phyloP scores from a whole-genome alignment of 2,113 vertebrate genomes.

The Lipotes vexillifer region DNA sequence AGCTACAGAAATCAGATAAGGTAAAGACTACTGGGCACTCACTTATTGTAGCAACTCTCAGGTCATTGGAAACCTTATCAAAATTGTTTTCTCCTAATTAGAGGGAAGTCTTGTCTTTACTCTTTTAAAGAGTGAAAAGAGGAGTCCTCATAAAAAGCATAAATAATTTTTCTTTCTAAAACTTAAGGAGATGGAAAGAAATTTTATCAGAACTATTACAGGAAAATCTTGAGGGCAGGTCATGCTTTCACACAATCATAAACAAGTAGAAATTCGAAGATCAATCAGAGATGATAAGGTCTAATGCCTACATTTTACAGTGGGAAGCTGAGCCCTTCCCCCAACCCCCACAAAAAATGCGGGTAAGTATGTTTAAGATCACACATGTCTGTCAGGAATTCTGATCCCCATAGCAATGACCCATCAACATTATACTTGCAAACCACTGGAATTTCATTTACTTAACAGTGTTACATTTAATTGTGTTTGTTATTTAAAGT shows the following conservation, averaged over 20 bases:
- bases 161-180: background rate
- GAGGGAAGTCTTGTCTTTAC: background rate
- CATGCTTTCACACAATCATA: background rate
- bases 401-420: background rate
- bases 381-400: background rate
- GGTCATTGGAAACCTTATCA: background rate
- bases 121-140: background rate
- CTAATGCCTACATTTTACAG: background rate
- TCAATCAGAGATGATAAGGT: background rate
- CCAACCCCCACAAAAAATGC: background rate
- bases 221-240: background rate
- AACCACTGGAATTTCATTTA: background rate
- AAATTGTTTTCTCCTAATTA: background rate
- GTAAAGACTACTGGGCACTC: rapidly evolving
- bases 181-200: background rate
- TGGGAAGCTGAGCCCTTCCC: background rate
- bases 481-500: background rate
- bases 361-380: background rate
- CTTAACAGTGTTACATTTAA: background rate
- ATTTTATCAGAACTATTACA: background rate
- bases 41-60: background rate
- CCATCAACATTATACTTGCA: background rate
- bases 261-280: background rate
- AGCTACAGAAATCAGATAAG: background rate
- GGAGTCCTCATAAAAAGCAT: background rate